phyloP scores from a whole-genome alignment of 2,888 invertebrate genomes.

The Pachliopta kotzebuea region DNA sequence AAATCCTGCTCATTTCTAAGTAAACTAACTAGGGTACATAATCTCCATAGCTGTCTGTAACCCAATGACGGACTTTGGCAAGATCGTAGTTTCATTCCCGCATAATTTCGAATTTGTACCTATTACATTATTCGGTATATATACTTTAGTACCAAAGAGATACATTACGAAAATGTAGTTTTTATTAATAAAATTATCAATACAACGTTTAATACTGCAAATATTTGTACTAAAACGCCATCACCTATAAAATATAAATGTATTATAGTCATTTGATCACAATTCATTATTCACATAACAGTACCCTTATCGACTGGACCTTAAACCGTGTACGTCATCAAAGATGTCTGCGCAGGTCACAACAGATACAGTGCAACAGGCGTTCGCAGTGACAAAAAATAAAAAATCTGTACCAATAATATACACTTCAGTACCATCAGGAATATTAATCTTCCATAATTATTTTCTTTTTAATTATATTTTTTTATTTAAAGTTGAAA shows the following conservation, averaged over 20 bases:
- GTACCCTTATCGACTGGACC: background rate
- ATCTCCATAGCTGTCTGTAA: too few relatives aligned
- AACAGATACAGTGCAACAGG: slow-evolving; percentile 14
- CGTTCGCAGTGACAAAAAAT: background rate
- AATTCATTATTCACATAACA: background rate
- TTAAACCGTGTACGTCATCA: background rate
- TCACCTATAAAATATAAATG: background rate
- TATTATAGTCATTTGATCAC: background rate
- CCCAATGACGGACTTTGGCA: too few relatives aligned
- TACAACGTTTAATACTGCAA: background rate
- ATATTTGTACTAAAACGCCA: background rate
- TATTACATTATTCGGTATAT: too few relatives aligned
- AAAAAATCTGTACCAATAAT: background rate
- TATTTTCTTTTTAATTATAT: background rate
- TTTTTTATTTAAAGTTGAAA: background rate
- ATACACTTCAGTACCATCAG: background rate
- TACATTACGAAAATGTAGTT: too few relatives aligned
- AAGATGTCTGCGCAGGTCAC: slow-evolving; percentile 14
- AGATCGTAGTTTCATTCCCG: too few relatives aligned
- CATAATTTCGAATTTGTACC: too few relatives aligned
- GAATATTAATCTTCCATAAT: background rate
- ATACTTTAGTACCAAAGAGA: too few relatives aligned
- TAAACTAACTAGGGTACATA: too few relatives aligned
- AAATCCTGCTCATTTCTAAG: too few relatives aligned
- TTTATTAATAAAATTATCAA: background rate